Base-by-base conservation (phyloP, 2,797 vertebrate species). In the Novumbra hubbsi region DNA sequence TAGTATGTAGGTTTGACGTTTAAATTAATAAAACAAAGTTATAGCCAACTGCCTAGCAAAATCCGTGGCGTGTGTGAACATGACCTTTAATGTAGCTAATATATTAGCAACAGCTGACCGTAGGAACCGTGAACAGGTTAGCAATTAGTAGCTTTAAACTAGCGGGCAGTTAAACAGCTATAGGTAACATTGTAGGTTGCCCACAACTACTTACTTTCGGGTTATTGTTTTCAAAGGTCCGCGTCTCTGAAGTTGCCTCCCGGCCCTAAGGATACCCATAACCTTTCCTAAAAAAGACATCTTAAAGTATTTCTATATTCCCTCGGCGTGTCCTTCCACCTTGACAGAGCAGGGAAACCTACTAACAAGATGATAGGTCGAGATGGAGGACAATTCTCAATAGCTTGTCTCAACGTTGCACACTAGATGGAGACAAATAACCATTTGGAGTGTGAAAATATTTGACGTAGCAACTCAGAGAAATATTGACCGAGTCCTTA, bases 271-370 rank as follows among this genome's bases (percentile, higher is more conserved):
- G 49, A 93, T 71, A 41, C 89, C 86, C 12, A 89, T 14, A 0
- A 86, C 78, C 80, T 90, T 89, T 69, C 90, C 90, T 0, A 94
- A 78, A 32, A 90, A 92, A 79, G 92, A 91, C 94, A 95, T 95
- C 7, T 1, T 74, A 24, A 28, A 19, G 48, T 15, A 27, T 15
- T 16, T 11, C 1, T n/a, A 0, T 68, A 38, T 65, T 65, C 6
- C 63, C 27, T 27, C 60, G 28, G 34, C 24, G 19, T 88, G 94
- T 94, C 93, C 91, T 93, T 92, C 83, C 32, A 3, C 73, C 48
- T 62, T 55, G 27, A 27, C 27, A 80, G 82, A 30, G 57, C 84
- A 86, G 87, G 62, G 71, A n/a, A 50, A 74, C 84, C 52, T 84
- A 48, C 1, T 38, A 90, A 76, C 28, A 91, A 89, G 57, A 57